Base-by-base conservation (phyloP, 2,113 vertebrate genomes). In the Kryptolebias marmoratus region DNA sequence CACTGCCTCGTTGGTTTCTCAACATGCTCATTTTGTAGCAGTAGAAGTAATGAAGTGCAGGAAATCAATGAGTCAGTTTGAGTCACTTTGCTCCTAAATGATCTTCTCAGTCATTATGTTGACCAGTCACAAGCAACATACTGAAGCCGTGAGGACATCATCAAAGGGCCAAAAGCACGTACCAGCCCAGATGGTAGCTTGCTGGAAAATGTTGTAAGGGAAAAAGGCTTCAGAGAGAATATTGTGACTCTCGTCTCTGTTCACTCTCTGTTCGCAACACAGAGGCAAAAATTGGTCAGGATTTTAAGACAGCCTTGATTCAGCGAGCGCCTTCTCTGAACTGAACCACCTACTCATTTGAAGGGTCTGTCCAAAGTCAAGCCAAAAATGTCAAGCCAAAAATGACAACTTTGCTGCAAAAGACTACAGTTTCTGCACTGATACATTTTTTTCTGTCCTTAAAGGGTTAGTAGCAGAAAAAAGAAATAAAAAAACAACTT, bases 41-140 rank as follows among this genome's bases (percentile, higher is more conserved):
- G 36, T 32, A 36, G 44, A 73, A 48, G 36, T 66, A 72, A 75
- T 71, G 42, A 80, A 75, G 76, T 66, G 49, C 42, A 53, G 58
- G 70, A 47, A 62, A 72, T 75, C 79, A 64, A 75, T 84, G 44
- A 18, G 39, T 32, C 50, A 72, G 27, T 58, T 32, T 48, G 49
- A 77, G 52, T 39, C 44, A 36, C 55, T 69, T 60, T 61, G 48
- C 52, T 59, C 64, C 71, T 84, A 30, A 57, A 75, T 49, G 44
- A 68, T 18, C 31, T 32, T 74, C 31, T 68, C 36, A 11, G 59
- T 71, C 54, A 36, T 64, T 75, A 66, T 47, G 27, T 58, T 70
- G 65, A 68, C 49, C 58, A 32, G 45, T 65, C 50, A 61, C 31
- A 63, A 55, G 27, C 39, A 49, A 52, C 66, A 56, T 36, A 53